Percentiles rank a stretch among this genome's conserved stretches.
Conservation (phyloP, 2,888 invertebrate genomes). For the Pterostichus madidus region DNA sequence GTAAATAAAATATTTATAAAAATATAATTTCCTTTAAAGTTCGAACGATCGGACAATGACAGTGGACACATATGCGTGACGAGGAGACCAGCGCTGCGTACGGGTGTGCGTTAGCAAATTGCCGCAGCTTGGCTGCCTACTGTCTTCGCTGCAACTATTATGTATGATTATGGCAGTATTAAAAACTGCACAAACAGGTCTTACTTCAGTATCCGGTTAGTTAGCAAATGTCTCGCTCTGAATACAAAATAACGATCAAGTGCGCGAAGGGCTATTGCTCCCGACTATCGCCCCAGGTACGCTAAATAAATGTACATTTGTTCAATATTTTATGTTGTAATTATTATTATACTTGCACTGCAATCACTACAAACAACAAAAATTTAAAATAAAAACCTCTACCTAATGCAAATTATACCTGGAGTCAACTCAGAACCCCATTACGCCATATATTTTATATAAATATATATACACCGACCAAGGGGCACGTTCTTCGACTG, state of each 20-base stretch:
- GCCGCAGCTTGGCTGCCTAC: conserved; percentile 39
- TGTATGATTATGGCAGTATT: conserved; percentile 54
- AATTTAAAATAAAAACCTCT: not conserved
- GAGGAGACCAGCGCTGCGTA: conserved; percentile 8
- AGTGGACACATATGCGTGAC: not conserved
- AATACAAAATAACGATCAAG: conserved; percentile 53
- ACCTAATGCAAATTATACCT: not conserved
- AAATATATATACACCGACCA: too few species aligned
- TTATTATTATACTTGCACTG: not conserved
- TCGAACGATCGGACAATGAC: too few species aligned
- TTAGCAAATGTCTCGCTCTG: conserved; percentile 57
- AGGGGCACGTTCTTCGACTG: too few species aligned
- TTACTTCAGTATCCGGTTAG: conserved; percentile 62
- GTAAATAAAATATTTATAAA: too few species aligned
- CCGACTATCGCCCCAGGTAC: conserved; percentile 8
- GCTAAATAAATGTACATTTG: not conserved
- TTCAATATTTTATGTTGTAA: not conserved
- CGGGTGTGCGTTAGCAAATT: conserved; percentile 32
- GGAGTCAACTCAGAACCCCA: too few species aligned
- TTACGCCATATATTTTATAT: too few species aligned
- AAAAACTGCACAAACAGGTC: conserved; percentile 61
- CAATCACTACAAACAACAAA: not conserved
- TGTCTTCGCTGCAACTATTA: conserved; percentile 57
- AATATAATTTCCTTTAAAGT: too few species aligned
- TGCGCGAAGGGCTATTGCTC: conserved; percentile 32